Evolutionary conservation across 2,113 vertebrate genomes (phyloP).

Genomic region (Coptodon bakossiorum): DNA sequence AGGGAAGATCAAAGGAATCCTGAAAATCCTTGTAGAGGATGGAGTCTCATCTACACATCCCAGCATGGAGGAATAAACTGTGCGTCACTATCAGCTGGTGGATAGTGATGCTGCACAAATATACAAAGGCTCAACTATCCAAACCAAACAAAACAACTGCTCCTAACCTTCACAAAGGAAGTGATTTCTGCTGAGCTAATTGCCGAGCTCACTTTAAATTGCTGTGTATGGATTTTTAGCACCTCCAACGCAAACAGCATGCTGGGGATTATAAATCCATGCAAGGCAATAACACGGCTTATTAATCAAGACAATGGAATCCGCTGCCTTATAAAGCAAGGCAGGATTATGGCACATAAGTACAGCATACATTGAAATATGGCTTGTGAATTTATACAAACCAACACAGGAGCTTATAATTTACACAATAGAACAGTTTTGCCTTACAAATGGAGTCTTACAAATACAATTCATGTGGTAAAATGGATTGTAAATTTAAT

Average conservation of each 20-base stretch:
- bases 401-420: not conserved
- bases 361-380: not conserved
- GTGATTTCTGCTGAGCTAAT: not conserved
- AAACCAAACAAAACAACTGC: not conserved
- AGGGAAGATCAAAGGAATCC: not conserved
- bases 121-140: not conserved
- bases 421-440: slow-evolving; percentile 22
- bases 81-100: not conserved
- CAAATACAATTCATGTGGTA: not conserved
- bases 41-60: not conserved
- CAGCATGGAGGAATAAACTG: not conserved
- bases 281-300: slow-evolving; percentile 10
- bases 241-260: not conserved
- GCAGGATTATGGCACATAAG: slow-evolving; percentile 9
- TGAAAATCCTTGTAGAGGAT: not conserved
- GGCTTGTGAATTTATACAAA: not conserved
- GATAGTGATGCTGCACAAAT: not conserved
- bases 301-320: slow-evolving; percentile 43
- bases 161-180: not conserved
- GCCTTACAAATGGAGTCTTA: not conserved
- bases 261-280: slow-evolving; percentile 15
- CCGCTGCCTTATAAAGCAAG: not conserved
- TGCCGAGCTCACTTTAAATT: not conserved
- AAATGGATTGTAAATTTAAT: not conserved
- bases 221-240: not conserved